Conservation (phyloP, 2,113 vertebrate genomes). For the Seriola dumerili region DNA sequence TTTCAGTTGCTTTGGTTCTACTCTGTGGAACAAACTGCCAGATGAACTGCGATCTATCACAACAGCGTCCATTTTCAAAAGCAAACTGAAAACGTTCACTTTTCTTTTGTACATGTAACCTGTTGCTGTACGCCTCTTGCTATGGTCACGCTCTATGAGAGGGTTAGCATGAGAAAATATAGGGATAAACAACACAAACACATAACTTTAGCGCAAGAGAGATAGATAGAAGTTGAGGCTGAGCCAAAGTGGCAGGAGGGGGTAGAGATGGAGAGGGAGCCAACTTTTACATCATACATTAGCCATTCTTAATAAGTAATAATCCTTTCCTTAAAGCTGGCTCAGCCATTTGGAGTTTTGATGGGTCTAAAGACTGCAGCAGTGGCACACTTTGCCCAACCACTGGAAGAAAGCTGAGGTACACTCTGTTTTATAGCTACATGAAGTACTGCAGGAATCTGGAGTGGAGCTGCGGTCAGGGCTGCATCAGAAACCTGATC, state of each 20-base stretch:
- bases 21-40: not conserved
- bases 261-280: slow-evolving; percentile 36
- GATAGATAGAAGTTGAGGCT: slow-evolving; percentile 15
- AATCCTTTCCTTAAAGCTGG: slow-evolving; percentile 70
- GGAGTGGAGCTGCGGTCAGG: slow-evolving; percentile 49
- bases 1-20: not conserved
- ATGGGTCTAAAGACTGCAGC: slow-evolving; percentile 71
- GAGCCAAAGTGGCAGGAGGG: slow-evolving; percentile 54
- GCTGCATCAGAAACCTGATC: slow-evolving; percentile 80
- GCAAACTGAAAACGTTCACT: not conserved
- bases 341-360: slow-evolving; percentile 75
- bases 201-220: slow-evolving; percentile 24
- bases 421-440: slow-evolving; percentile 69
- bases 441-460: slow-evolving; percentile 59
- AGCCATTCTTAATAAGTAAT: slow-evolving; percentile 79
- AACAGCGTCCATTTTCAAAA: not conserved
- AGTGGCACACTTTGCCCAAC: slow-evolving; percentile 65
- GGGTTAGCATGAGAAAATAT: slow-evolving; percentile 7
- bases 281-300: slow-evolving; percentile 75
- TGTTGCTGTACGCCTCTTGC: not conserved
- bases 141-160: not conserved
- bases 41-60: not conserved
- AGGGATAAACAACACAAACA: slow-evolving; percentile 23
- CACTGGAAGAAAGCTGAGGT: slow-evolving; percentile 60
- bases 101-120: not conserved